A percentile compares a stretch with the other conserved stretches of the same genome.
phyloP scores from a whole-genome alignment of 1,140 invertebrate genomes.

The Micrasema longulum region DNA sequence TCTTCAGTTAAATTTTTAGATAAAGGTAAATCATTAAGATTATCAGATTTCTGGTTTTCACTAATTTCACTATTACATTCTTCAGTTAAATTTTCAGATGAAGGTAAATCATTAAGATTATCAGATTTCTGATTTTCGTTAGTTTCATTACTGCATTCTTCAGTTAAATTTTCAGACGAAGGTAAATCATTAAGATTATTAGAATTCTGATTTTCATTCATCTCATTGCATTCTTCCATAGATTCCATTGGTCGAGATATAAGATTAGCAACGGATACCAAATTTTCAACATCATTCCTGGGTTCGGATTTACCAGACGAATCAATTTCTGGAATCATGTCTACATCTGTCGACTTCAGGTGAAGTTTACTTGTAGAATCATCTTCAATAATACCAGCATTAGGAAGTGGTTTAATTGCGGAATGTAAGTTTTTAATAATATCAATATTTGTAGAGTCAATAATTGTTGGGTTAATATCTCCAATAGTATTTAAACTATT shows the following conservation, averaged over 20 bases:
- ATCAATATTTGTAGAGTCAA: too few relatives aligned
- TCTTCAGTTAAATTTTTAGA: neutral
- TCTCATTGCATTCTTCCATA: neutral
- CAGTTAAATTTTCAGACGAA: neutral
- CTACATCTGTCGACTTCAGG: neutral
- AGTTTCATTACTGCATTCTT: conserved; percentile 4
- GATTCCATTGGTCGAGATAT: neutral
- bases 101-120: conserved; percentile 25
- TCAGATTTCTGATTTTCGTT: neutral
- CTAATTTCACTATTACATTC: neutral
- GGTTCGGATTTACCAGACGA: neutral
- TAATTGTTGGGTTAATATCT: neutral
- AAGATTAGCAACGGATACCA: conserved; percentile 1
- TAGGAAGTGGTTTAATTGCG: neutral
- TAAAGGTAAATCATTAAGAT: conserved; percentile 10
- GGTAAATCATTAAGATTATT: neutral
- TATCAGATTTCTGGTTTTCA: neutral
- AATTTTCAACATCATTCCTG: neutral
- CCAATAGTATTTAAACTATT: neutral
- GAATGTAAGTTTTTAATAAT: neutral
- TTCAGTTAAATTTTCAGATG: neutral
- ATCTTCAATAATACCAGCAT: neutral
- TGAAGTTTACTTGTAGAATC: neutral
- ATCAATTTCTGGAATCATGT: neutral
- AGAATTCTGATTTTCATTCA: neutral